Evolutionary conservation across 2,797 vertebrate species (phyloP).

Genomic region (Melopsittacus undulatus): DNA sequence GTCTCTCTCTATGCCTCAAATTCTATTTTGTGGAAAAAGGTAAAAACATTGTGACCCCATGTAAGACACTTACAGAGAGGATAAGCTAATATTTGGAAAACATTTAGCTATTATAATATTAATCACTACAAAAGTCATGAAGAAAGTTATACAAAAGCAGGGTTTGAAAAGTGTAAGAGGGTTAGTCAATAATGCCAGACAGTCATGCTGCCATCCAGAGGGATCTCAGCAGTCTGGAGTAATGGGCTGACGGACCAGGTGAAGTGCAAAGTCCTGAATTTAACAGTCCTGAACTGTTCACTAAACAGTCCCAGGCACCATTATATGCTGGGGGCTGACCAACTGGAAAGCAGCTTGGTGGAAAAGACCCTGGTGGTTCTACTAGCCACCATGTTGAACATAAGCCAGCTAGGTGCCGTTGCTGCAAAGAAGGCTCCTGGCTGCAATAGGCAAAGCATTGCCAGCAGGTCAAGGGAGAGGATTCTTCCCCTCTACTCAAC

Average conservation of each 20-base stretch:
- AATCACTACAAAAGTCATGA: background rate
- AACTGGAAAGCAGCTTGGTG: background rate
- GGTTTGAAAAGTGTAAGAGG: background rate
- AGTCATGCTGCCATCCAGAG: background rate
- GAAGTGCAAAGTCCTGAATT: background rate
- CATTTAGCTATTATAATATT: background rate
- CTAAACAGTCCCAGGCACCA: background rate
- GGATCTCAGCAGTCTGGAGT: background rate
- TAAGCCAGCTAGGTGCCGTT: accelerated
- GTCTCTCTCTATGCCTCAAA: background rate
- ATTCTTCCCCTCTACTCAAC: background rate
- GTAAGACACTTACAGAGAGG: background rate
- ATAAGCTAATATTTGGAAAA: background rate
- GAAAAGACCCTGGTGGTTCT: background rate
- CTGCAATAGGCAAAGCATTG: background rate
- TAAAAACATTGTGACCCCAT: background rate
- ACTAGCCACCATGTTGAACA: background rate
- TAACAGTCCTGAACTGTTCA: background rate
- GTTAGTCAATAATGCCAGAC: background rate
- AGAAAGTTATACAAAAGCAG: background rate
- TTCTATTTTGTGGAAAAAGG: background rate
- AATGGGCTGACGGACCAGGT: background rate
- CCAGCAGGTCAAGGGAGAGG: background rate
- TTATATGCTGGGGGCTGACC: no score
- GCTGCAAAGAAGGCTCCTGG: background rate